Base-by-base conservation (phyloP, 1,140 invertebrate genomes). In the Drosophila rhopaloa region DNA sequence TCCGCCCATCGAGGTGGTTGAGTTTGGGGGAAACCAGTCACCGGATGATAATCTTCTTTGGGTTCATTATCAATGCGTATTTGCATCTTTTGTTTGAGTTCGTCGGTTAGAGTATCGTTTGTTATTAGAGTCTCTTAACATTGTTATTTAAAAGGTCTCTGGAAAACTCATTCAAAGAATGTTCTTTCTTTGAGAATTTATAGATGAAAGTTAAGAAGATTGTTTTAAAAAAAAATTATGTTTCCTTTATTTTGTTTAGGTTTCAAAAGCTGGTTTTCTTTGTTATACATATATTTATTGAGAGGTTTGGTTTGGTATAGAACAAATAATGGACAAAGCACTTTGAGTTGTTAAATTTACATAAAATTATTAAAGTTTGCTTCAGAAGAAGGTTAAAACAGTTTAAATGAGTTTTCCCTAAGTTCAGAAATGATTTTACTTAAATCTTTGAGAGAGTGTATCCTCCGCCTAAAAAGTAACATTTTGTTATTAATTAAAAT, bases 401-500 rank as follows among this genome's bases (percentile, higher is more conserved):
- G 11, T 47, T 47, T 13, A 24, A 47, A 32, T 32, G 29, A 10
- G 11, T 11, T 27, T 56, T 14, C 11, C 4, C 11, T 50, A 8
- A 14, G 6, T n/a, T 29, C 7, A 48, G 29, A n/a, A 32, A 32
- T 50, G n/a, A 32, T 35, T 14, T 35, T 1, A 29, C 29, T 35
- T 1, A 3, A 5, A 51, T 51, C 10, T 19, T 0, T 1, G 4
- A 37, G 44, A 61, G 24, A 35, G 62, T 37, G 46, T 67, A 27
- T 6, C 38, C 10, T 7, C 44, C 24, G 47, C 10, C 6, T 27
- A 29, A 79, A 73, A 67, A 67, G 75, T 72, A 55, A 59, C 37
- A 63, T 81, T 66, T 83, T 76, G 74, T 79, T 79, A 89, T 88
- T 88, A 88, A 88, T 88, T 88, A 89, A 89, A 76, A 77, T 75